Base-by-base conservation (phyloP, 23 tunicate species). In the Corella eumyota region DNA sequence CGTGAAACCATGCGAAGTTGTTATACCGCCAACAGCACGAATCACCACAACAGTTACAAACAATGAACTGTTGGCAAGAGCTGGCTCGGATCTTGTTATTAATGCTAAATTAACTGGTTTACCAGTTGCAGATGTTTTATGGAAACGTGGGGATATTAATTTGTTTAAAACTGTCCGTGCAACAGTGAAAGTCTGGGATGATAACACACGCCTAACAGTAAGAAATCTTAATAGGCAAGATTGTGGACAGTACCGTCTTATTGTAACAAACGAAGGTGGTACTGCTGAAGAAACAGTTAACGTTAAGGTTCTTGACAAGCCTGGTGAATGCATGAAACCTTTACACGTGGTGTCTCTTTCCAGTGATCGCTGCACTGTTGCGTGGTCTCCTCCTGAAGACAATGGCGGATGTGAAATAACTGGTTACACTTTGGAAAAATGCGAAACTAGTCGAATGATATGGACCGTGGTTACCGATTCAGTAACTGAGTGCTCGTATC, bases 391-490 rank as follows among this genome's bases (percentile, higher is more conserved):
- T 1, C 98, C 98, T 1, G 54, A 22, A 27, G 68, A 75, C 38
- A 75, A 83, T 62, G 98, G 98, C 1, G 98, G 98, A 1, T 58
- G 66, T 34, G 76, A 73, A 49, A 82, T 92, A 11, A 47, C 79
- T 27, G 73, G 70, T 45, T 92, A 81, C 61, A 6, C 31, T 25
- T 31, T 92, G 25, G 93, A 92, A 53, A 92, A 92, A 61, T 65
- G 98, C 40, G 98, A 92, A 71, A 82, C 98, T 28, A 78, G 97
- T 50, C 66, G 98, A 33, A 59, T 92, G 77, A 37, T 84, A n/a
- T 92, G 98, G 98, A 58, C 81, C 6, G 78, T 71, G 3, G 85
- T 76, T 24, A 67, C 85, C 4, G 82, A 76, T 2, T 71, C 74
- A 2, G 66, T 82, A 21, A 70, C 62, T 25, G 77, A 75, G 21